These are phyloP conservation scores for Lasaia peninsularis DNA, from an alignment of 1,140 invertebrate genomes.

Conservation along the genomic window DNA sequence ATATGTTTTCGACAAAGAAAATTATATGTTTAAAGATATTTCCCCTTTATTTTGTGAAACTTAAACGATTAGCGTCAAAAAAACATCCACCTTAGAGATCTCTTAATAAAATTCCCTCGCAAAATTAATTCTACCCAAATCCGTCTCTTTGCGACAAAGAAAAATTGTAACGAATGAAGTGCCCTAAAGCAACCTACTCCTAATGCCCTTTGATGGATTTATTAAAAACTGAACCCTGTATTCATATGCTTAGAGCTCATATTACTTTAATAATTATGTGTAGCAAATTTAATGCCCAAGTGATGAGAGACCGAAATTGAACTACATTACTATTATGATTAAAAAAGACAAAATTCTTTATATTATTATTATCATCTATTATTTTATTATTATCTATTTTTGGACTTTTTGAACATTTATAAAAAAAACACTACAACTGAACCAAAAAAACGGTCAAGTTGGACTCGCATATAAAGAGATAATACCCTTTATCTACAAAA, in stretches of 20 bases:
- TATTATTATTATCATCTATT: no score
- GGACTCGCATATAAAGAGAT: no score
- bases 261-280: constrained; percentile 15
- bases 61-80: constrained; percentile 29
- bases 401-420: no score
- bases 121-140: constrained; percentile 64
- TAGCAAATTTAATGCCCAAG: constrained; percentile 24
- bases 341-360: no score
- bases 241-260: constrained; percentile 19
- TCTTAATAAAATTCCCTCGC: constrained; percentile 63
- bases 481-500: no score
- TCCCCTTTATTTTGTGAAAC: neutral
- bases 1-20: no score
- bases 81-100: constrained; percentile 49
- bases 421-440: no score
- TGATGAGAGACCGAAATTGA: constrained; percentile 15
- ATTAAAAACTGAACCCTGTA: constrained; percentile 27
- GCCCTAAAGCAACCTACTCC: constrained; percentile 55
- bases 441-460: no score
- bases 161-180: constrained; percentile 72
- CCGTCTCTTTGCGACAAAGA: constrained; percentile 73
- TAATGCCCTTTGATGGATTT: constrained; percentile 29
- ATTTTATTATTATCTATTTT: no score
- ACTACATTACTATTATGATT: neutral
- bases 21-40: neutral